These are phyloP conservation scores for Heliconius nattereri DNA, from an alignment of 1,140 invertebrate genomes.

Conservation along the genomic window DNA sequence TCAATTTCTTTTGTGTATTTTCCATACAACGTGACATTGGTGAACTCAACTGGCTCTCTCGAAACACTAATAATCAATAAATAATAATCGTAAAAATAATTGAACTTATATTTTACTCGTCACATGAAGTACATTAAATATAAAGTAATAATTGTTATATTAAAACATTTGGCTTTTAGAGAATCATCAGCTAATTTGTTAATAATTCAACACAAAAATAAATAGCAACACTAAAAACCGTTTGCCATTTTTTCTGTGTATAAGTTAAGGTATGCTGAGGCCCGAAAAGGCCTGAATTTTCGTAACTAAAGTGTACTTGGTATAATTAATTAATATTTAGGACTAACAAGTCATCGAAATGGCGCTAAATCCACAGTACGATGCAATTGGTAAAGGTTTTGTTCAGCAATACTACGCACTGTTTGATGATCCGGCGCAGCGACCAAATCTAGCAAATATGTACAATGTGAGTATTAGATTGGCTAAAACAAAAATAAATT, in stretches of 20 bases:
- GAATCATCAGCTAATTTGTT: neutral
- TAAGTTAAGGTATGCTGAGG: conserved; percentile 48
- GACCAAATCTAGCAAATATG: conserved; percentile 91
- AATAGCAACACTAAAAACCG: neutral
- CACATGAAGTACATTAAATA: too few relatives aligned
- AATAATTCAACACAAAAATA: neutral
- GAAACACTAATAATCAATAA: too few relatives aligned
- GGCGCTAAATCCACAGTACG: conserved; percentile 94
- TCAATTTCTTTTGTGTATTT: too few relatives aligned
- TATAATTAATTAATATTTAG: conserved; percentile 47
- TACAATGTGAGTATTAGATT: conserved; percentile 91
- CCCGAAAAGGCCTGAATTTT: conserved; percentile 50
- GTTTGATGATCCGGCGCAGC: conserved; percentile 92
- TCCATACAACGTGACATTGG: too few relatives aligned
- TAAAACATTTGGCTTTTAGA: neutral
- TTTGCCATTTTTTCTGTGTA: conserved; percentile 46
- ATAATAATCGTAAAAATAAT: too few relatives aligned
- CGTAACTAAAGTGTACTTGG: conserved; percentile 50
- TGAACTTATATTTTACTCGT: too few relatives aligned
- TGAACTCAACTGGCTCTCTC: too few relatives aligned
- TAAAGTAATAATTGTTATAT: too few relatives aligned
- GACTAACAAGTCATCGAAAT: conserved; percentile 78
- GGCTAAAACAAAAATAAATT: neutral
- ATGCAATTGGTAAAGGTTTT: conserved; percentile 95
- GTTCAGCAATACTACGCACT: conserved; percentile 95